These are phyloP conservation scores for Diorhabda elongata DNA, from an alignment of 1,140 invertebrate genomes.

Conservation along the genomic window DNA sequence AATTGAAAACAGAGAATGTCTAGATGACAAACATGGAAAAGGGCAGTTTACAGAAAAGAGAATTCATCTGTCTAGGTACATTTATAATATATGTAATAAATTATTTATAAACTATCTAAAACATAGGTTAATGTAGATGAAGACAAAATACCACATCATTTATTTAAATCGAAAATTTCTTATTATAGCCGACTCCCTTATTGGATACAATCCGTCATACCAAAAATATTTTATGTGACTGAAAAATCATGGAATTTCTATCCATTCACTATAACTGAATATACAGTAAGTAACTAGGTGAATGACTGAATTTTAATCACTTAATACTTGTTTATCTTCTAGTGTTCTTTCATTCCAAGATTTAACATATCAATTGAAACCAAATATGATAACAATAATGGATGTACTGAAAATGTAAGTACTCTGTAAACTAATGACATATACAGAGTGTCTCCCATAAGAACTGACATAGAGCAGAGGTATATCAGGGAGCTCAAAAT, in stretches of 20 bases:
- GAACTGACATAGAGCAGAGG: too few relatives aligned
- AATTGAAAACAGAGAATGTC: constrained; percentile 74
- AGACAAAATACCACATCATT: neutral
- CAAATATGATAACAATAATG: constrained; percentile 86
- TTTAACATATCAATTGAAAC: constrained; percentile 85
- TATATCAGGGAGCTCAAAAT: too few relatives aligned
- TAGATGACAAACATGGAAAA: constrained; percentile 73
- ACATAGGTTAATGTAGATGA: too few relatives aligned
- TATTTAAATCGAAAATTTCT: constrained; percentile 17
- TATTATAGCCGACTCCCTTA: constrained; percentile 74
- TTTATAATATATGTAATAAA: neutral
- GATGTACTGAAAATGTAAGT: constrained; percentile 83
- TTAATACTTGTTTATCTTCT: constrained; percentile 37
- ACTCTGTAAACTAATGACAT: neutral
- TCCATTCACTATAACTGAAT: constrained; percentile 83
- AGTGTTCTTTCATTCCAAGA: constrained; percentile 91
- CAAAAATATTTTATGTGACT: constrained; percentile 87
- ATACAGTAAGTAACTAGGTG: constrained; percentile 53
- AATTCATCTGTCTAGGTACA: constrained; percentile 81
- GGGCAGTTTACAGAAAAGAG: constrained; percentile 90
- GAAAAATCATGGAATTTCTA: constrained; percentile 96
- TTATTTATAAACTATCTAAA: too few relatives aligned
- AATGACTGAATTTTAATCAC: constrained; percentile 10
- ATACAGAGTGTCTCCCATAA: too few relatives aligned
- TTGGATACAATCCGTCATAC: constrained; percentile 83